Conservation (phyloP, 2,888 invertebrate species). For the Dolomedes plantarius region DNA sequence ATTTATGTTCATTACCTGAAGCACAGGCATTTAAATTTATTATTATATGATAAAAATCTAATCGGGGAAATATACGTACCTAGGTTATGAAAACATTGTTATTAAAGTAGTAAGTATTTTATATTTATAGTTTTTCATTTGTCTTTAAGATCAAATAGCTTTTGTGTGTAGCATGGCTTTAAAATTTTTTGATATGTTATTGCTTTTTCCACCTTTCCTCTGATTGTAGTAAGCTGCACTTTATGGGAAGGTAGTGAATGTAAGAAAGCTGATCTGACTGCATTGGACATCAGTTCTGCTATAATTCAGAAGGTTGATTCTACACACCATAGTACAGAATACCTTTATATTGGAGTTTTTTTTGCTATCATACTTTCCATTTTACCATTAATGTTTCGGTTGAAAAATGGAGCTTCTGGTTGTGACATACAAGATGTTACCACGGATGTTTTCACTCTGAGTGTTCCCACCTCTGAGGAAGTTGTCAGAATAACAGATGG, state of each 20-base stretch:
- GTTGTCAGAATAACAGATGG: slow-evolving; percentile 59
- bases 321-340: slow-evolving; percentile 87
- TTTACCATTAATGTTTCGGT: slow-evolving; percentile 74
- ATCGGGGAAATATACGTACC: too few species aligned
- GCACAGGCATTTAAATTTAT: too few species aligned
- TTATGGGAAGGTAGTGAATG: slow-evolving; percentile 94
- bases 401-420: slow-evolving; percentile 54
- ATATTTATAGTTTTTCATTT: too few species aligned
- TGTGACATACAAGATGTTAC: slow-evolving; percentile 68
- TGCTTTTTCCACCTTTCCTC: too few species aligned
- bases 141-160: too few species aligned
- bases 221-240: slow-evolving; percentile 90
- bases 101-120: too few species aligned
- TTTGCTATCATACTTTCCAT: slow-evolving; percentile 75
- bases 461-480: slow-evolving; percentile 67
- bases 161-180: too few species aligned
- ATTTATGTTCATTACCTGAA: too few species aligned
- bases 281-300: slow-evolving; percentile 94
- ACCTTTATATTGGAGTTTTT: slow-evolving; percentile 81
- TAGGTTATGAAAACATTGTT: too few species aligned
- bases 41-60: too few species aligned
- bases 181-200: too few species aligned
- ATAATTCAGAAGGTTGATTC: slow-evolving; percentile 94
- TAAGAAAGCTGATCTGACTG: slow-evolving; percentile 94
- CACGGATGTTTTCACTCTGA: slow-evolving; percentile 65